Evolutionary conservation across 1,140 invertebrate genomes (phyloP).

Genomic region (Harpegnathos saltator): DNA sequence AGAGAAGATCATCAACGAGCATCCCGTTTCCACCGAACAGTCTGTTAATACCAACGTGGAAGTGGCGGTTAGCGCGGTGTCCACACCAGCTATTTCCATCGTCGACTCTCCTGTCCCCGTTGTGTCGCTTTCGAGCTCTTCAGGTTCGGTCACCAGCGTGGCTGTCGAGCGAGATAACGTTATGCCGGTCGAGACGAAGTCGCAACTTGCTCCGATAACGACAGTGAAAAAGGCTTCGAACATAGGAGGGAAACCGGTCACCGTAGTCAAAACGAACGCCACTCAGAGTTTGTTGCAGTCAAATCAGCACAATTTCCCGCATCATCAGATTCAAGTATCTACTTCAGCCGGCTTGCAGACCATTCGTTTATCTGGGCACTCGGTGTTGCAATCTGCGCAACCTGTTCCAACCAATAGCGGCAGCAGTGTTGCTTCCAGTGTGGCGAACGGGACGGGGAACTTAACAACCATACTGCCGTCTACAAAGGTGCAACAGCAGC

Average conservation of each 20-base stretch:
- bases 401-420: slow-evolving; percentile 69
- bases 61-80: slow-evolving; percentile 49
- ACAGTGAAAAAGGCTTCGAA: slow-evolving; percentile 76
- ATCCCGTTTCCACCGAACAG: slow-evolving; percentile 73
- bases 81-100: slow-evolving; percentile 51
- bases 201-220: slow-evolving; percentile 53
- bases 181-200: slow-evolving; percentile 52
- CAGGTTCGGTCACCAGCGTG: slow-evolving; percentile 38
- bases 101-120: slow-evolving; percentile 52
- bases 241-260: slow-evolving; percentile 81
- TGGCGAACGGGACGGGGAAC: slow-evolving; percentile 72
- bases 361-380: slow-evolving; percentile 86
- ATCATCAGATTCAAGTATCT: slow-evolving; percentile 85
- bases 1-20: slow-evolving; percentile 78
- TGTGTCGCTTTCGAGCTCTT: slow-evolving; percentile 58
- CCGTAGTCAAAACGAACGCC: slow-evolving; percentile 82
- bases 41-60: slow-evolving; percentile 63
- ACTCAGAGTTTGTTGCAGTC: slow-evolving; percentile 84
- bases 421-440: slow-evolving; percentile 61
- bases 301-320: slow-evolving; percentile 84
- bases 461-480: slow-evolving; percentile 81
- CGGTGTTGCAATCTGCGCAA: slow-evolving; percentile 83
- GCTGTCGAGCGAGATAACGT: slow-evolving; percentile 58
- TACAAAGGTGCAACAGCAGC: slow-evolving; percentile 79
- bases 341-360: slow-evolving; percentile 86